A percentile compares a stretch with the other conserved stretches of the same genome.
Conservation (phyloP, 2,113 vertebrate genomes). For the Lampris incognitus region DNA sequence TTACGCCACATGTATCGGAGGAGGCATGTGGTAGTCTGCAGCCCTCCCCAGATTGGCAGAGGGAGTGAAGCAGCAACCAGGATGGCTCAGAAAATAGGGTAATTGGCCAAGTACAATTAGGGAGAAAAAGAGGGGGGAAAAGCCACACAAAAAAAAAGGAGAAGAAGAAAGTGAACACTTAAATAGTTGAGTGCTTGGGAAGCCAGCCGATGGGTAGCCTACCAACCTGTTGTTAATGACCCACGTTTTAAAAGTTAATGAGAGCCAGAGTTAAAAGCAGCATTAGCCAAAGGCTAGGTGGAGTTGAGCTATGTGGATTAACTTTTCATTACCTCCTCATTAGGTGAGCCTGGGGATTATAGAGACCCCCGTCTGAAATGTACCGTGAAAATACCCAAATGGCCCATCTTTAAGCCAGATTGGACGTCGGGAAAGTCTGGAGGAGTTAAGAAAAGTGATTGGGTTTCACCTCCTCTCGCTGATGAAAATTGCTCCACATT, state of each 20-base stretch:
- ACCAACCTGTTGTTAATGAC: constrained; percentile 83
- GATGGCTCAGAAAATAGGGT: too few species aligned
- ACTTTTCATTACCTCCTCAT: constrained; percentile 85
- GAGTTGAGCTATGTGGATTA: constrained; percentile 81
- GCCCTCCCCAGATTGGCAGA: too few species aligned
- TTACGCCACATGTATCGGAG: too few species aligned
- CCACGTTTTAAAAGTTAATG: constrained; percentile 85
- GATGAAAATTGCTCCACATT: constrained; percentile 47
- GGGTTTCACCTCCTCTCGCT: constrained; percentile 49
- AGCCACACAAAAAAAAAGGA: too few species aligned
- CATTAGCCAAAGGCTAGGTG: constrained; percentile 83
- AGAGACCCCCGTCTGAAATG: constrained; percentile 75
- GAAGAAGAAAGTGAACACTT: constrained; percentile 49
- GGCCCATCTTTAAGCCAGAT: constrained; percentile 58
- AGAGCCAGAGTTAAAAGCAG: constrained; percentile 82
- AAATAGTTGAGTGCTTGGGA: constrained; percentile 61
- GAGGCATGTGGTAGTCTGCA: too few species aligned
- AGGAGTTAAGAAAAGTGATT: constrained; percentile 61
- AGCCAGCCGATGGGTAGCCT: constrained; percentile 70
- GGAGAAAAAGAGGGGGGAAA: too few species aligned
- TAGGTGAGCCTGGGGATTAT: constrained; percentile 81
- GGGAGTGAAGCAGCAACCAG: too few species aligned
- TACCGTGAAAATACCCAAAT: constrained; percentile 77
- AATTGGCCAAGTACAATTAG: too few species aligned
- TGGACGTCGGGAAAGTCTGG: constrained; percentile 47